phyloP scores from a whole-genome alignment of 2,888 invertebrate genomes.

The Phania funesta region DNA sequence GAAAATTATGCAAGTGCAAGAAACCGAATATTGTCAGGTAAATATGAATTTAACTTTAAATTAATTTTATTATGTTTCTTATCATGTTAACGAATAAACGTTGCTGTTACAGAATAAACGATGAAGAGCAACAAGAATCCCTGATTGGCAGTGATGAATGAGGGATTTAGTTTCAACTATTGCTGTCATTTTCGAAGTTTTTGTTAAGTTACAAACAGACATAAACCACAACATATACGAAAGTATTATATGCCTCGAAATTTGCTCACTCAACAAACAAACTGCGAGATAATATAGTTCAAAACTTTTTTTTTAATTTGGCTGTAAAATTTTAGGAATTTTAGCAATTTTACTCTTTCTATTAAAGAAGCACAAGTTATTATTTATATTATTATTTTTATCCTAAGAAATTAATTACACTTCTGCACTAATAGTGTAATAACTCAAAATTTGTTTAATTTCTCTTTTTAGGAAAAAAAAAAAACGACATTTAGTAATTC shows the following conservation, averaged over 20 bases:
- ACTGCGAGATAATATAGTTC: constrained; percentile 17
- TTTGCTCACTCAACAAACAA: constrained; percentile 53
- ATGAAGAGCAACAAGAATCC: constrained; percentile 85
- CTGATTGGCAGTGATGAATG: constrained; percentile 81
- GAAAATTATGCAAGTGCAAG: constrained; percentile 77
- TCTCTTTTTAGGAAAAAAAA: too few relatives aligned
- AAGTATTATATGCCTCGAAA: constrained; percentile 46
- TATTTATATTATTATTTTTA: not conserved
- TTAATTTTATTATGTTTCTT: not conserved
- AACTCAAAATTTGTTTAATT: too few relatives aligned
- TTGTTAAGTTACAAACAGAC: constrained; percentile 24
- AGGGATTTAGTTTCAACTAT: constrained; percentile 43
- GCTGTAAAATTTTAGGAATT: constrained; percentile 35
- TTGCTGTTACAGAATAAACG: constrained; percentile 80
- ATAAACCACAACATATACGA: not conserved
- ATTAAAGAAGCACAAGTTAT: not conserved
- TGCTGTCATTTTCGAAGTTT: not conserved
- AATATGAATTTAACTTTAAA: constrained; percentile 7
- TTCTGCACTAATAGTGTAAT: too few relatives aligned
- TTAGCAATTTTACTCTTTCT: not conserved
- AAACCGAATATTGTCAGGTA: constrained; percentile 78
- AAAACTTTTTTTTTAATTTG: constrained; percentile 45
- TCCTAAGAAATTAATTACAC: too few relatives aligned
- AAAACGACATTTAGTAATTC: too few relatives aligned
- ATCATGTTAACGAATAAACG: not conserved